These are phyloP conservation scores for Agrenia bidenticulata DNA, from an alignment of 2,888 invertebrate genomes.

Conservation along the genomic window DNA sequence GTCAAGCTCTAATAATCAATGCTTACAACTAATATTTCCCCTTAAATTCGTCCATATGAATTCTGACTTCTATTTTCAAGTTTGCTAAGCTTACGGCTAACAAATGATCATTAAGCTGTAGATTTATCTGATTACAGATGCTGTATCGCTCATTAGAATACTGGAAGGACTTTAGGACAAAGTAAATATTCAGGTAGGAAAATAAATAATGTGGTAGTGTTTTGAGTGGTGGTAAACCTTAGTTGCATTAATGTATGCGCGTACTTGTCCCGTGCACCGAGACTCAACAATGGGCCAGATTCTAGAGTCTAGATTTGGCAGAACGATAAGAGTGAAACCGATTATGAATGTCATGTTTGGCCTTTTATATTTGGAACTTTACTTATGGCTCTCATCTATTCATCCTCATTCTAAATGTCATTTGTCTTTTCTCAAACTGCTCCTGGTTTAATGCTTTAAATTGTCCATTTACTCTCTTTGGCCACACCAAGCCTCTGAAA, in stretches of 20 bases:
- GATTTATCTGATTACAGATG: constrained; percentile 2
- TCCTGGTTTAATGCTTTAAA: constrained; percentile 9
- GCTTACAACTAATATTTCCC: neutral
- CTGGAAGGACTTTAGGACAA: neutral
- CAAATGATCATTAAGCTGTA: constrained; percentile 32
- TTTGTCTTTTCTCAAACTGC: constrained; percentile 23
- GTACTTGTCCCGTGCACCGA: neutral
- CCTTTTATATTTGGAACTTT: constrained; percentile 13
- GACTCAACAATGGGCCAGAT: constrained; percentile 20
- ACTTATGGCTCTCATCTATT: constrained; percentile 1
- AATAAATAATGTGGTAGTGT: neutral
- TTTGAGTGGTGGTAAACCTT: too few species aligned
- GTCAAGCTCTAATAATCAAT: constrained; percentile 19
- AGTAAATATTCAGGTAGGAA: neutral
- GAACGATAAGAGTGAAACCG: constrained; percentile 37
- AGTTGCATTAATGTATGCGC: neutral
- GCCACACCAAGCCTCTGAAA: neutral
- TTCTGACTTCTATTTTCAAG: neutral
- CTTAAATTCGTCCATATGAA: neutral
- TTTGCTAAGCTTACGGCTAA: neutral
- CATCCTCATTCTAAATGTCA: constrained; percentile 19
- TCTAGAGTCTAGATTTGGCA: constrained; percentile 27
- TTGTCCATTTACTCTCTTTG: neutral
- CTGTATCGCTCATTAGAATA: constrained; percentile 7
- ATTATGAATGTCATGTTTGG: constrained; percentile 39